Evolutionary conservation across 2,888 invertebrate species (phyloP), one percentile per base, ranked within the genome.

Genomic region (Trichopria drosophilae): DNA sequence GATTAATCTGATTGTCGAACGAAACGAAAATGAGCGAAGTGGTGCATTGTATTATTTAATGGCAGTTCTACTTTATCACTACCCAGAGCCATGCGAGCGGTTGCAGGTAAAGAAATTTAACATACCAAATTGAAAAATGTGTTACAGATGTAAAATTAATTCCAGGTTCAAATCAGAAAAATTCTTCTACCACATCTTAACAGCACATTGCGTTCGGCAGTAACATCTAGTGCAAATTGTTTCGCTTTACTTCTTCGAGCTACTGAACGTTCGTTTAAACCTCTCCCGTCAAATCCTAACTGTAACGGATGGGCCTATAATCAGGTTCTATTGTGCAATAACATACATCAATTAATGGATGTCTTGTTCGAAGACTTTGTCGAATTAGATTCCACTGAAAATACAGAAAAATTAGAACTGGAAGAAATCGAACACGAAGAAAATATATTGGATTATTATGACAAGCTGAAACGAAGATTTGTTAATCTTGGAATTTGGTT

Each of bases 271-370:
- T 63, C 65, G 3, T 73, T 71, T 51, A 69, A 71, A 53, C 58
- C 69, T 20, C 61, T 64, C 6, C 10, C 50, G 2, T 35, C 44
- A 4, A 65, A 64, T 43, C 47, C 60, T 6, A 55, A 53, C 12
- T 66, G 67, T 15, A 68, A 51, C 9, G 52, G 55, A 12, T 69
- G 65, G 58, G 54, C 59, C 7, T 66, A 68, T 46, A 61, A 63
- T 40, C 62, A 71, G 41, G 60, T 58, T 16, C 50, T 73, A 26
- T 50, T 72, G 19, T 72, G 72, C 43, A 73, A 72, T 36, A 70
- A 57, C 36, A 58, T 73, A 4, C 67, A 72, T 15, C 16, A 23
- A 19, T 68, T 72, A 56, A 65, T 73, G 63, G 63, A 71, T 48
- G 62, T 64, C 41, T 43, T 73, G 15, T 71, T 71, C 53, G 44